These are phyloP conservation scores for Cephus pulcher DNA, from an alignment of 2,888 invertebrate species.

Conservation along the genomic window DNA sequence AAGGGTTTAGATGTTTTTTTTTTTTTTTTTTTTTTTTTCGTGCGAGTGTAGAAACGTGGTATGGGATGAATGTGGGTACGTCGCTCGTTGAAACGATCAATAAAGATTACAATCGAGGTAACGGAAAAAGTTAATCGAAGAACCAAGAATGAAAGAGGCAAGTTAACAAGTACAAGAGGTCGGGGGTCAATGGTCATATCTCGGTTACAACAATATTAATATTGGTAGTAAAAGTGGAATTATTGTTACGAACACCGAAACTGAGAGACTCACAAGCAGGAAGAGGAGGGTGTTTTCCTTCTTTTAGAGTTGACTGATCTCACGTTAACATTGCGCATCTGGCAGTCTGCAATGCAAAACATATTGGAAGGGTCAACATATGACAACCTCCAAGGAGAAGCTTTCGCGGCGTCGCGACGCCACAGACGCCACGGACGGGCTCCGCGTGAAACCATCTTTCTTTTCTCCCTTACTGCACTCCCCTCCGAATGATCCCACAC, in stretches of 20 bases:
- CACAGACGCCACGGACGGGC: neutral
- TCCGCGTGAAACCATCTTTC: slow-evolving; percentile 32
- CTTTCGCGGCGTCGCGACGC: neutral
- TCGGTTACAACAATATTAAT: slow-evolving; percentile 18
- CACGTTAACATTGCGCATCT: slow-evolving; percentile 81
- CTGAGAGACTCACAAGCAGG: slow-evolving; percentile 76
- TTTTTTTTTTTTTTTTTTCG: too few species aligned
- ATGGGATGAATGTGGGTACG: too few species aligned
- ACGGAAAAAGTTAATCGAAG: slow-evolving; percentile 1
- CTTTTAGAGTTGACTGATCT: slow-evolving; percentile 78
- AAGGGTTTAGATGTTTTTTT: too few species aligned
- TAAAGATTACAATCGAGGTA: neutral
- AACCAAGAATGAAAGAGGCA: slow-evolving; percentile 5
- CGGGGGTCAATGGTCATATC: slow-evolving; percentile 40
- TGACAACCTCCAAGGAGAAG: slow-evolving; percentile 49
- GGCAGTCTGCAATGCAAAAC: slow-evolving; percentile 82
- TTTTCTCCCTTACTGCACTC: neutral
- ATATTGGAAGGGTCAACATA: slow-evolving; percentile 66
- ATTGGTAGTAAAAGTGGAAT: slow-evolving; percentile 51
- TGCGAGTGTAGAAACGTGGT: too few species aligned
- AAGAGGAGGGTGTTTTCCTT: slow-evolving; percentile 76
- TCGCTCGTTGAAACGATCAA: neutral
- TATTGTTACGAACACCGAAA: slow-evolving; percentile 66
- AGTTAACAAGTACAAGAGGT: slow-evolving; percentile 15
- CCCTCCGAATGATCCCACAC: too few species aligned